These are phyloP conservation scores for Terrapene triunguis DNA, from an alignment of 2,113 vertebrate species.

Conservation along the genomic window DNA sequence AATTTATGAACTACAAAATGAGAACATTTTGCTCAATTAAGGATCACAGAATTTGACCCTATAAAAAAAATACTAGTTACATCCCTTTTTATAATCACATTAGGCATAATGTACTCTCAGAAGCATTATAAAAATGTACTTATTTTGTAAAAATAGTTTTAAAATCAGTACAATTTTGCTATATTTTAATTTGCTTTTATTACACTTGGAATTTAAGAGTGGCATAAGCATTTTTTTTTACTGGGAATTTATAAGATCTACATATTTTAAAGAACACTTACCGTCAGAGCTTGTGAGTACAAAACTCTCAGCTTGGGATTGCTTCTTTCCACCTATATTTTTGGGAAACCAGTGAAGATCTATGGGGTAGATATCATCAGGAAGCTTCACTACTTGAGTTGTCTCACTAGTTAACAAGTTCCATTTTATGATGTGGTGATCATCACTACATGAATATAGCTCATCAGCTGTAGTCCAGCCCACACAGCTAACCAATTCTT, in stretches of 20 bases:
- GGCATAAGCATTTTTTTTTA: fast-evolving
- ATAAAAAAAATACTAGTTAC: too few species aligned
- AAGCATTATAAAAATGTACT: not conserved
- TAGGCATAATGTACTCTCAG: fast-evolving
- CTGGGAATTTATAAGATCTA: fast-evolving
- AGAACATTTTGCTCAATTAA: not conserved
- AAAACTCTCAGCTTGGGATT: constrained; percentile 89
- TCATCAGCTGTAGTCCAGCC: constrained; percentile 96
- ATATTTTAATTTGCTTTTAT: not conserved
- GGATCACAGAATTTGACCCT: not conserved
- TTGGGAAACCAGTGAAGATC: constrained; percentile 96
- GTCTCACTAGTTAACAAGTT: constrained; percentile 91
- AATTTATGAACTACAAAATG: not conserved
- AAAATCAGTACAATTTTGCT: not conserved
- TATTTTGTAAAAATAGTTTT: not conserved
- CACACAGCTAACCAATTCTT: constrained; percentile 94
- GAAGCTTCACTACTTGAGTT: constrained; percentile 85
- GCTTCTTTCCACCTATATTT: constrained; percentile 89
- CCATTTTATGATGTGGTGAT: constrained; percentile 95
- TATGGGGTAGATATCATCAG: constrained; percentile 91
- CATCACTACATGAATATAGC: constrained; percentile 94
- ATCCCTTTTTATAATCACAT: not conserved
- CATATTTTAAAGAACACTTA: constrained; percentile 65
- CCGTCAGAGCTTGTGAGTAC: constrained; percentile 96
- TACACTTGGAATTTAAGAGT: not conserved